phyloP scores from a whole-genome alignment of 1,140 invertebrate genomes.

The Babylonia areolata region DNA sequence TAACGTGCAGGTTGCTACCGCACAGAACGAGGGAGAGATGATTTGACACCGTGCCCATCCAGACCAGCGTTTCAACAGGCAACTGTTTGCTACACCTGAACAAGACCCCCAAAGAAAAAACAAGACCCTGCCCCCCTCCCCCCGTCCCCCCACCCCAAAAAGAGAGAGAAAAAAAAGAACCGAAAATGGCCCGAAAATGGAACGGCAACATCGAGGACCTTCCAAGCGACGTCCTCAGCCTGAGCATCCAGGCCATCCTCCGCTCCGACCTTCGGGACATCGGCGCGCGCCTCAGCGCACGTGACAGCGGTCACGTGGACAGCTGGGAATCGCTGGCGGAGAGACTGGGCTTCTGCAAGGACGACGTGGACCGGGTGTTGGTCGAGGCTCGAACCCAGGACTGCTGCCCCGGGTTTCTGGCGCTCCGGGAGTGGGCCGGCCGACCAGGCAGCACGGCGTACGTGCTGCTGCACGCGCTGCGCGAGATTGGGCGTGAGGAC shows the following conservation, averaged over 20 bases:
- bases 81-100: too few species aligned
- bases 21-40: too few species aligned
- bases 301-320: background rate
- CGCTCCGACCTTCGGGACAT: background rate
- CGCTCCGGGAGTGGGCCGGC: conserved; percentile 9
- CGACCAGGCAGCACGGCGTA: conserved; percentile 19
- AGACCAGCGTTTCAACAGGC: too few species aligned
- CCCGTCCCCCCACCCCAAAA: background rate
- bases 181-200: background rate
- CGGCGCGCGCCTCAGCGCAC: background rate
- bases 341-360: conserved; percentile 9
- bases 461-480: conserved; percentile 22
- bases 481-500: conserved; percentile 11
- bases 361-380: background rate
- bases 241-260: background rate
- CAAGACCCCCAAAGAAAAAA: too few species aligned
- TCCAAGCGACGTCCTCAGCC: background rate
- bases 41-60: too few species aligned
- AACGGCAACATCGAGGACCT: conserved; percentile 27
- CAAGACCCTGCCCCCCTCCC: too few species aligned
- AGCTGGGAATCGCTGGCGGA: conserved; percentile 15
- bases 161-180: too few species aligned
- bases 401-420: conserved; percentile 2
- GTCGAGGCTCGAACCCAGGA: background rate
- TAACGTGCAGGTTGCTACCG: too few species aligned